Base-by-base conservation (phyloP, 2,888 invertebrate species). In the Ernsta delagoae region DNA sequence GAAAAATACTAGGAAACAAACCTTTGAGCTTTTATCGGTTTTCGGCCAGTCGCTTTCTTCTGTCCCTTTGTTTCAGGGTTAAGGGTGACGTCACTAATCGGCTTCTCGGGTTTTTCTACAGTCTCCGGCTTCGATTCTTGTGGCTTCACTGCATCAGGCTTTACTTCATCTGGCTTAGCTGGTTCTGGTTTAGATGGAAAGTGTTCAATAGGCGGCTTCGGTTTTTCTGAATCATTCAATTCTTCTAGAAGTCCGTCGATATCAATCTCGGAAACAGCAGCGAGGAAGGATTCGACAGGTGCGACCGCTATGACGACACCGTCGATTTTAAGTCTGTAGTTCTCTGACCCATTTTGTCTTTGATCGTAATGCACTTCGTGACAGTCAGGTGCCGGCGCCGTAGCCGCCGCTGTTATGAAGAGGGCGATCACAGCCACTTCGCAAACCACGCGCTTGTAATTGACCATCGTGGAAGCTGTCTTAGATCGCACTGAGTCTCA, bases 291-390 rank as follows among this genome's bases (percentile, higher is more conserved):
- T 65, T 95, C 95, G 0, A 94, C 94, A 0, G 96, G 96, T 0
- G 95, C 95, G 54, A 95, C 89, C 3, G 96, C 95, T 43, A 96
- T 86, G 11, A 96, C 94, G n/a, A 96, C 90, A 11, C 96, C 96
- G 77, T 96, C 95, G 62, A 97, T 92, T 80, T 95, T 95, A 8
- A 97, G 86, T 16, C 96, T 93, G 74, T 95, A 94, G 88, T 97
- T 97, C 77, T 96, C 96, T 0, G 95, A 92, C 1, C 97, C 97
- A 80, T 97, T 97, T 83, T 97, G 97, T 6, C 97, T 89, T 81
- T 97, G 96, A 85, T 97, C 97, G 73, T 91, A 88, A 31, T 89
- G 74, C 61, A 86, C 71, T 50, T 81, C 79, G 9, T 73, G 71
- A 63, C 76, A 75, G 71, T 86, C 84, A n/a, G 82, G 78, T 3